phyloP scores from a whole-genome alignment of 2,888 invertebrate species.

The Psococerastis gibbosa region DNA sequence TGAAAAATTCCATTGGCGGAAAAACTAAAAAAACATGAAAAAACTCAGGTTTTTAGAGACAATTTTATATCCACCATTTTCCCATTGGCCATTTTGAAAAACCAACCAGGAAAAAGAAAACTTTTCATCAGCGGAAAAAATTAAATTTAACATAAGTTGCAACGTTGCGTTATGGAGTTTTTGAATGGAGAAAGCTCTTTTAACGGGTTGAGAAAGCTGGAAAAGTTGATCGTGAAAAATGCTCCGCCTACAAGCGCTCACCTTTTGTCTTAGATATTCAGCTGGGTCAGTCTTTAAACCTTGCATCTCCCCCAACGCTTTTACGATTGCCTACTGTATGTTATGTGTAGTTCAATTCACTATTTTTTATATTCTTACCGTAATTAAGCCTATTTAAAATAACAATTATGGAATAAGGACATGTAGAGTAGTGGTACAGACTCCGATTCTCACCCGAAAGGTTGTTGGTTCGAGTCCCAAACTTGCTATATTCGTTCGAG shows the following conservation, averaged over 20 bases:
- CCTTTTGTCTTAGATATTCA: conserved; percentile 10
- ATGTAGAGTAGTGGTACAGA: no score
- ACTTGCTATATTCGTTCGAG: no score
- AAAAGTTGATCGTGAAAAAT: conserved; percentile 8
- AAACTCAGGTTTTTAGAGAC: not conserved
- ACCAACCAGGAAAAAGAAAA: conserved; percentile 10
- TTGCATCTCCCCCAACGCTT: not conserved
- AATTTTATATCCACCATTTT: conserved; percentile 8
- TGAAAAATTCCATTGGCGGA: not conserved
- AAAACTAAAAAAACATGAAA: not conserved
- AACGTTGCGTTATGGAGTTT: conserved; percentile 1
- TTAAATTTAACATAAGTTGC: not conserved
- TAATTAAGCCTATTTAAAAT: no score
- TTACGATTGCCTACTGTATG: no score
- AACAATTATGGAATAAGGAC: no score
- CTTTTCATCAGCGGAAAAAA: not conserved
- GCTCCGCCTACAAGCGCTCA: conserved; percentile 9
- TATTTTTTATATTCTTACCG: no score
- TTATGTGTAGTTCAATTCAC: no score
- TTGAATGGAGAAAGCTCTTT: not conserved
- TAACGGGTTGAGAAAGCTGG: conserved; percentile 2
- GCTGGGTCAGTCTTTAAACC: not conserved
- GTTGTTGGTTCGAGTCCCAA: no score
- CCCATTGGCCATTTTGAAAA: conserved; percentile 10
- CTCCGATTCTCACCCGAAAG: no score